Conservation (phyloP, 2,888 invertebrate genomes). For the Sussaba pulchella region DNA sequence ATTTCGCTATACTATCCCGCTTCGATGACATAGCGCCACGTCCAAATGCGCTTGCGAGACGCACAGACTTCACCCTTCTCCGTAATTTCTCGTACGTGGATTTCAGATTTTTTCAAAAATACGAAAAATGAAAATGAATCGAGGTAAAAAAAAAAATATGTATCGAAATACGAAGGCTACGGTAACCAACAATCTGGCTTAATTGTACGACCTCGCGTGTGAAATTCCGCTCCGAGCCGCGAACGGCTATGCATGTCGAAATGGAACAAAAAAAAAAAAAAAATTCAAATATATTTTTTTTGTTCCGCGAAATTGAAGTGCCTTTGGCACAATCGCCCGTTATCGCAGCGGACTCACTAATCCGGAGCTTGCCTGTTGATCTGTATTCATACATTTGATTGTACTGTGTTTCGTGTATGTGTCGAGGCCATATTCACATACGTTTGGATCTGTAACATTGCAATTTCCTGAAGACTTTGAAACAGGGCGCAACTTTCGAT, state of each 20-base stretch:
- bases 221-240: conserved; percentile 27
- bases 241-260: conserved; percentile 8
- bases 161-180: not conserved
- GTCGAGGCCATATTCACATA: too few species aligned
- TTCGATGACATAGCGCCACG: conserved; percentile 21
- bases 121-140: not conserved
- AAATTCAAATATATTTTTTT: not conserved
- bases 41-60: conserved; percentile 13
- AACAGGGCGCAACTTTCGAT: too few species aligned
- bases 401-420: too few species aligned
- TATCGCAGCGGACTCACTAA: not conserved
- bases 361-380: not conserved
- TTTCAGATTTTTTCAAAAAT: conserved; percentile 14
- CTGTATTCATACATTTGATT: too few species aligned
- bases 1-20: conserved; percentile 62
- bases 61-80: conserved; percentile 1
- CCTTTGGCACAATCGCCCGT: not conserved
- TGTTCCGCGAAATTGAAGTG: not conserved
- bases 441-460: too few species aligned
- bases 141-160: conserved; percentile 11
- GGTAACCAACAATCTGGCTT: conserved; percentile 51
- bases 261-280: conserved; percentile 15
- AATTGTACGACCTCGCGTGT: conserved; percentile 49
- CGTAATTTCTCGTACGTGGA: conserved; percentile 10
- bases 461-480: too few species aligned